Evolutionary conservation across 2,888 invertebrate species (phyloP), one percentile per base, ranked within the genome.

Genomic region (Serrognathus titanus): DNA sequence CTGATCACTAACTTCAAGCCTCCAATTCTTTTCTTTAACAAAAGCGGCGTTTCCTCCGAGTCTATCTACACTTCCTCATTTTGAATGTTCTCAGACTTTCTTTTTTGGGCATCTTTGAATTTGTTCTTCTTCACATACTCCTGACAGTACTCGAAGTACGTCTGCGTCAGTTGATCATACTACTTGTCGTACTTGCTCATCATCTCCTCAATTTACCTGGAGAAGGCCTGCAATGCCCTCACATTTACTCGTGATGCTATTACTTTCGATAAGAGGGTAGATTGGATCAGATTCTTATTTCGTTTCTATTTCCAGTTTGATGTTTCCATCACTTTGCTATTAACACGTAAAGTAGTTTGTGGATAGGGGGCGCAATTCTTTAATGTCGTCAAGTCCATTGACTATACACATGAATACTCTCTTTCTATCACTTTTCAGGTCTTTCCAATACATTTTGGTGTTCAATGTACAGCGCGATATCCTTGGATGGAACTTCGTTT

Each of bases 101-200:
- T n/a, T 20, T n/a, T 20, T 7, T 6, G 40, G 9, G 45, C 48
- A 11, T 11, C 36, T 20, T 13, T 10, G n/a, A 58, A 55, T 20
- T 63, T 52, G 24, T 52, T 57, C 24, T 58, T 45, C 48, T 61
- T 63, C 7, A 66, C 54, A 56, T 70, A 69, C 52, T 65, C 63
- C 48, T 67, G 65, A 51, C 73, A 63, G 7, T 69, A 66, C n/a
- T 66, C 64, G 48, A 70, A 69, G 56, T 72, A 75, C 12, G 70
- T 67, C 12, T 69, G 63, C 20, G 74, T 63, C 31, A 74, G 31
- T 9, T 55, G 58, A 4, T 64, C 58, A 36, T 67, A 66, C 35
- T 67, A 58, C 35, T 55, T 60, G 24, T 62, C 59, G 39, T 66
- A 69, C 43, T 58, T 61, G 11, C 61, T 60, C 7, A 58, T 63